Percentiles rank a stretch among this genome's conserved stretches.
Conservation (phyloP, 2,113 vertebrate species). For the Rhipidura dahli region DNA sequence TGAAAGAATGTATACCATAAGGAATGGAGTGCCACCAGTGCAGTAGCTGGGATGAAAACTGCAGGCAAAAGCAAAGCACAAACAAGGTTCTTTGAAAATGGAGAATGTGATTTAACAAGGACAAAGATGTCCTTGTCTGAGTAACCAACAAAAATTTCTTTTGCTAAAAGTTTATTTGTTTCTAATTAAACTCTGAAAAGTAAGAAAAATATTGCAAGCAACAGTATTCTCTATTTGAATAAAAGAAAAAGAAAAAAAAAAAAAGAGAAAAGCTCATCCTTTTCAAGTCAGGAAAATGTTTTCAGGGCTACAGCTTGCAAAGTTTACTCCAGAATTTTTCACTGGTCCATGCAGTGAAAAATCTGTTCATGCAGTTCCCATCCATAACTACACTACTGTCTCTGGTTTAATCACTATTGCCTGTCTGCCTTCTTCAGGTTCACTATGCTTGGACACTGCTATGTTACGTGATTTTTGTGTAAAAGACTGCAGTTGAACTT, state of each 20-base stretch:
- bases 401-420: background rate
- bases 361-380: background rate
- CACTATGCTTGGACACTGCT: background rate
- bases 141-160: background rate
- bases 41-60: background rate
- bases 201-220: background rate
- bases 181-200: background rate
- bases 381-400: background rate
- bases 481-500: background rate
- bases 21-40: background rate
- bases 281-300: background rate
- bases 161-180: background rate
- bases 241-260: background rate
- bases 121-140: background rate
- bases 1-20: background rate
- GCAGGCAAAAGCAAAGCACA: background rate
- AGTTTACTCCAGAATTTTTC: background rate
- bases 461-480: background rate
- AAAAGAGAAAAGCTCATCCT: fast-evolving
- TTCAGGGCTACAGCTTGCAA: background rate
- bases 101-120: background rate
- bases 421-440: background rate
- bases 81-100: background rate
- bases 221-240: background rate
- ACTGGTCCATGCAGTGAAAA: background rate